These are phyloP conservation scores for Smutsia gigantea DNA, from an alignment of 2,797 vertebrate genomes.

Conservation along the genomic window DNA sequence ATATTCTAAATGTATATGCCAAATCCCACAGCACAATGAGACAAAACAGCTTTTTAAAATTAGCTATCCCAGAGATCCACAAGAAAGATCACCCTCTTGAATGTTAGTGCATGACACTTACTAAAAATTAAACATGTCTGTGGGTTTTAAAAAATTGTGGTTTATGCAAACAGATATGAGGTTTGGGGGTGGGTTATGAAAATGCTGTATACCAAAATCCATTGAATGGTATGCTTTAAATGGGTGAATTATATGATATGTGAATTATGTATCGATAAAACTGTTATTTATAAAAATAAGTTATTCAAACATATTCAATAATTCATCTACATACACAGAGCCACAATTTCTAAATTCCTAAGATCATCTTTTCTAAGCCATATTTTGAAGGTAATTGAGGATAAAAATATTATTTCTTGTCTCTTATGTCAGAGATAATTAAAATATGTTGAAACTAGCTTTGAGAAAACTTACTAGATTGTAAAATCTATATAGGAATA, in stretches of 20 bases:
- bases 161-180: background rate
- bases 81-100: background rate
- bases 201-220: constrained; percentile 20
- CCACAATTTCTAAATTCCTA: constrained; percentile 8
- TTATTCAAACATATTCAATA: background rate
- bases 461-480: constrained; percentile 40
- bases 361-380: background rate
- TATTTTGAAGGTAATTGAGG: constrained; percentile 3
- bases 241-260: background rate
- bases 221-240: background rate
- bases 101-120: constrained; percentile 10
- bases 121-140: background rate
- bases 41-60: background rate
- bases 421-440: constrained; percentile 16
- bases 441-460: constrained; percentile 52
- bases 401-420: background rate
- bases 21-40: background rate
- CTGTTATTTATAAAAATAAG: background rate
- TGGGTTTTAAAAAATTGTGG: background rate
- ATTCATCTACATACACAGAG: background rate
- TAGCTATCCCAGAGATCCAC: background rate
- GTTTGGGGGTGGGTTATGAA: background rate
- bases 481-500: constrained; percentile 25
- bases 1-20: background rate
- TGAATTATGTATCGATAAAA: constrained; percentile 42